Conservation (phyloP, 2,888 invertebrate species). For the Eurois occulta region DNA sequence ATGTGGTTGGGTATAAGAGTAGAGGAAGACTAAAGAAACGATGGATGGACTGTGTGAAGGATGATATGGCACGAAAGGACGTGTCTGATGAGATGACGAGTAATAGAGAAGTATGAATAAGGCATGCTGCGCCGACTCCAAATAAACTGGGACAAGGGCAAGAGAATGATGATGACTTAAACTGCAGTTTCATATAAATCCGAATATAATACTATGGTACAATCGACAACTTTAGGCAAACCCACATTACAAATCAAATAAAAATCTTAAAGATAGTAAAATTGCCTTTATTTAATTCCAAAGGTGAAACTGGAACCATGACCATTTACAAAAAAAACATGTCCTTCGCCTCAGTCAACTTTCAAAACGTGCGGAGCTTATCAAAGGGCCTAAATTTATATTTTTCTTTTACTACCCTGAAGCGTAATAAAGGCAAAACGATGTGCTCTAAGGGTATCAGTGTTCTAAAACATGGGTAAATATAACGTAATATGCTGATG, state of each 20-base stretch:
- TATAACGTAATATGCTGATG: conserved; percentile 18
- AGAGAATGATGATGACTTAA: no score
- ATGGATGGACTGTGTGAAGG: no score
- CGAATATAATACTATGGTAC: not conserved
- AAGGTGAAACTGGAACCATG: not conserved
- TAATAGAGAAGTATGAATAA: no score
- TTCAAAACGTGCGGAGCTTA: conserved; percentile 8
- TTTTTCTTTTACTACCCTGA: conserved; percentile 2
- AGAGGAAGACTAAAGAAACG: no score
- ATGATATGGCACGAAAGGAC: no score
- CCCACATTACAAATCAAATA: not conserved
- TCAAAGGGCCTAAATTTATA: not conserved
- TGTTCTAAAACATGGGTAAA: conserved; percentile 6
- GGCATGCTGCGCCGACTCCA: no score
- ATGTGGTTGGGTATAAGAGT: no score
- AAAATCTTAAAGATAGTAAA: not conserved
- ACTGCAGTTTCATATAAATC: no score
- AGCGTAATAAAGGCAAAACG: conserved; percentile 14
- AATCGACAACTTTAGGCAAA: not conserved
- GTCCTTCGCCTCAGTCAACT: not conserved
- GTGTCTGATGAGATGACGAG: no score
- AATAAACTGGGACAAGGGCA: no score
- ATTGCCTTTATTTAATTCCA: not conserved
- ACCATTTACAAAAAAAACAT: conserved; percentile 2
- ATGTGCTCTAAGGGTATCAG: not conserved